Base-by-base conservation (phyloP, 2,113 vertebrate genomes). In the Marmota flaviventris region DNA sequence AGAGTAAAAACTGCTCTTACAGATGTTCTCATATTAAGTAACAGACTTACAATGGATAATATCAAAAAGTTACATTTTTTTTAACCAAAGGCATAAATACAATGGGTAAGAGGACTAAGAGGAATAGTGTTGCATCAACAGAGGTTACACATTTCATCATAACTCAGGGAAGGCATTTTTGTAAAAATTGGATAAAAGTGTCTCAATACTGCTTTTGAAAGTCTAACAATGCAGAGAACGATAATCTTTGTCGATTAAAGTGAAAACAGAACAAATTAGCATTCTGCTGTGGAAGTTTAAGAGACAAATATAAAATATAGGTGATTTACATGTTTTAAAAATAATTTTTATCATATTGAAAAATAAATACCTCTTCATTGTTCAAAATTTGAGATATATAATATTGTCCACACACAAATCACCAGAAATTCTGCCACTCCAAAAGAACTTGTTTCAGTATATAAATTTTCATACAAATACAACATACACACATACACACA, bases 51-150 rank as follows among this genome's bases (percentile, higher is more conserved):
- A 95, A 93, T 58, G 69, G 53, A 72, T 91, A 94, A 87, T 90
- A 92, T 92, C 7, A 51, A 96, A 94, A 90, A 94, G 89, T 83
- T 93, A 79, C n/a, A 32, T 51, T 95, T 91, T 93, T 92, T 86
- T 69, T 25, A 48, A 94, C 69, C n/a, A 91, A 95, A 92, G 27
- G 34, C 84, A 97, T 94, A 94, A 89, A 86, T 91, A 89, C 58
- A 93, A 75, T 56, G 18, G 29, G 51, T 72, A 87, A 86, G 37
- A 70, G 48, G 70, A 88, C 76, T 67, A 87, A 83, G 42, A 70
- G 37, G 70, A 85, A 72, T 72, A 94, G 65, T 94, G 85, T 97
- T 20, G 72, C 42, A 95, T 79, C 73, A 89, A 76, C 82, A 96
- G 77, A 94, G 65, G 73, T 32, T 75, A 91, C 42, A 61, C 2